These are phyloP conservation scores for Dryoscopus gambensis DNA, from an alignment of 2,113 vertebrate species.

Conservation along the genomic window DNA sequence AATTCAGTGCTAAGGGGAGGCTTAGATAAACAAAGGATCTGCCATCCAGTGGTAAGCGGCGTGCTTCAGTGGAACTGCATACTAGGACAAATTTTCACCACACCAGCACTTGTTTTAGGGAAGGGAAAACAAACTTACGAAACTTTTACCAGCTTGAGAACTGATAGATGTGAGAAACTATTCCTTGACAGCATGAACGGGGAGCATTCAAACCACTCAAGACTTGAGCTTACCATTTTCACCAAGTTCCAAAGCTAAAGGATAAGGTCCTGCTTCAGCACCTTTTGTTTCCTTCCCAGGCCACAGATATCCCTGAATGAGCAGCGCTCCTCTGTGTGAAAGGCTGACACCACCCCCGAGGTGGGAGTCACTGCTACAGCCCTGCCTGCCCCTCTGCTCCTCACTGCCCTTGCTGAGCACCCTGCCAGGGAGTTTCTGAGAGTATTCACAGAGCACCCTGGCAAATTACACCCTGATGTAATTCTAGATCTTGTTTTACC, in stretches of 20 bases:
- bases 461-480: neutral
- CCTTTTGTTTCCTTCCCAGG: neutral
- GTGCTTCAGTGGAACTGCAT: neutral
- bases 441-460: accelerated
- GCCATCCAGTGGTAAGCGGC: neutral
- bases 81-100: neutral
- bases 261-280: neutral
- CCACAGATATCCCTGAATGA: neutral
- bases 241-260: neutral
- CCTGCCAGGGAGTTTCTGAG: neutral
- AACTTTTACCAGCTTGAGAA: neutral
- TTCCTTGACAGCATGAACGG: neutral
- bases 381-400: neutral
- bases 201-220: neutral
- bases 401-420: neutral
- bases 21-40: neutral
- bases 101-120: neutral
- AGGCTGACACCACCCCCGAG: neutral
- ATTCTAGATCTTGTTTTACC: neutral
- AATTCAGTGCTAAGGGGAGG: neutral
- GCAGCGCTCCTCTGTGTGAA: neutral
- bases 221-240: neutral
- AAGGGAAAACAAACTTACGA: neutral
- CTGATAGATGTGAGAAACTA: neutral
- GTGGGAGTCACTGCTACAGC: neutral